A percentile compares a stretch with the other conserved stretches of the same genome.
These are phyloP conservation scores for Chlamydotis undulata DNA, from an alignment of 2,113 vertebrate genomes.

Conservation along the genomic window DNA sequence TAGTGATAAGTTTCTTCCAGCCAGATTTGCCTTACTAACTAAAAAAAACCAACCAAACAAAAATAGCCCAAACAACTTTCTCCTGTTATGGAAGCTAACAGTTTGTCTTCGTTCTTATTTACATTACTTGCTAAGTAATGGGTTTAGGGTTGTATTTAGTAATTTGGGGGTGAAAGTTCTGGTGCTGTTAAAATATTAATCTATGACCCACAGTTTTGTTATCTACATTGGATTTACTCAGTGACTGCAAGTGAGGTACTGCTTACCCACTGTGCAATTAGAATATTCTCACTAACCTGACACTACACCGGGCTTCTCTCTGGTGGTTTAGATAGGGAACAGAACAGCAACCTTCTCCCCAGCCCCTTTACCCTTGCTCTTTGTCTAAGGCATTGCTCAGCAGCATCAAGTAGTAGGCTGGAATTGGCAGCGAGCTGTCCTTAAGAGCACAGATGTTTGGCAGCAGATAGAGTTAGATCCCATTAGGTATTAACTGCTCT, in stretches of 20 bases:
- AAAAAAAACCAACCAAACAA: not conserved
- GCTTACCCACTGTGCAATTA: slow-evolving; percentile 4
- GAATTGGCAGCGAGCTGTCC: not conserved
- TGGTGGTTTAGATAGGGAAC: not conserved
- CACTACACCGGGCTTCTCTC: not conserved
- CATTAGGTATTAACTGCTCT: not conserved
- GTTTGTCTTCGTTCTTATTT: slow-evolving; percentile 12
- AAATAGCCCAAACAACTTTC: not conserved
- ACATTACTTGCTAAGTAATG: not conserved
- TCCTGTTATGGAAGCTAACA: not conserved
- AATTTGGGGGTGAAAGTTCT: slow-evolving; percentile 10
- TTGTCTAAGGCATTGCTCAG: not conserved
- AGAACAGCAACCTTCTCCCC: not conserved
- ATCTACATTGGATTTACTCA: slow-evolving; percentile 20
- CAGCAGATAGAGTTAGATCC: slow-evolving; percentile 12
- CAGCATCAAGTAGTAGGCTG: not conserved
- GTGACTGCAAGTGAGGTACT: slow-evolving; percentile 11
- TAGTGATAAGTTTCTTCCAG: not conserved
- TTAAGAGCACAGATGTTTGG: slow-evolving; percentile 63
- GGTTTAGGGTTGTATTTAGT: slow-evolving; percentile 25
- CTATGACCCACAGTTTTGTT: not conserved
- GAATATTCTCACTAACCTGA: slow-evolving; percentile 24
- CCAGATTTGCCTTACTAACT: not conserved
- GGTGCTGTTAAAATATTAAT: not conserved
- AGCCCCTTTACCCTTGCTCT: not conserved